phyloP scores from a whole-genome alignment of 2,113 vertebrate species.

The Pangasianodon hypophthalmus region DNA sequence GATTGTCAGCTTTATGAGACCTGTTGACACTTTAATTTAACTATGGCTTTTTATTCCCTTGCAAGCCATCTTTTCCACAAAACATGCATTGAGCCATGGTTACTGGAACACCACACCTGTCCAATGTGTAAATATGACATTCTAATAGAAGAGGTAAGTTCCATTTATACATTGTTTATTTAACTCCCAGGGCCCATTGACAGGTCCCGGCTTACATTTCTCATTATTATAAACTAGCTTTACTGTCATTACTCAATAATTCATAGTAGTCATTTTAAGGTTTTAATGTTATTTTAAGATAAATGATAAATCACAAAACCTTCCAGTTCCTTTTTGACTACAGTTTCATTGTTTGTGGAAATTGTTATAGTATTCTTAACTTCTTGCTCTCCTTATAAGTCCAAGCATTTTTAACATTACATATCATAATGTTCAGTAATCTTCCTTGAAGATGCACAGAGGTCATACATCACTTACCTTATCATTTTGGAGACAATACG shows the following conservation, averaged over 20 bases:
- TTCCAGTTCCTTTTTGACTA: background rate
- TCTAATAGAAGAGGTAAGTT: constrained; percentile 63
- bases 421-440: background rate
- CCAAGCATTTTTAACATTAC: background rate
- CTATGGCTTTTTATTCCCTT: background rate
- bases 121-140: constrained; percentile 90
- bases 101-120: constrained; percentile 84
- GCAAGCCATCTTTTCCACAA: constrained; percentile 85
- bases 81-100: constrained; percentile 84
- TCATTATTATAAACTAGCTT: background rate
- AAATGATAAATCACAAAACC: background rate
- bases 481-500: background rate
- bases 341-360: background rate
- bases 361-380: background rate
- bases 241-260: background rate
- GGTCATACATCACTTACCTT: background rate
- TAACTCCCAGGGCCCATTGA: background rate
- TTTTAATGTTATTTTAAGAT: background rate
- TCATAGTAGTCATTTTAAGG: background rate
- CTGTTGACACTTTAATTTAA: constrained; percentile 5
- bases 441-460: background rate
- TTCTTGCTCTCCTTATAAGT: background rate
- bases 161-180: background rate
- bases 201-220: background rate
- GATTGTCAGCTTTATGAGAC: constrained; percentile 4